Conservation (phyloP, 2,797 vertebrate genomes). For the Rhincodon typus region DNA sequence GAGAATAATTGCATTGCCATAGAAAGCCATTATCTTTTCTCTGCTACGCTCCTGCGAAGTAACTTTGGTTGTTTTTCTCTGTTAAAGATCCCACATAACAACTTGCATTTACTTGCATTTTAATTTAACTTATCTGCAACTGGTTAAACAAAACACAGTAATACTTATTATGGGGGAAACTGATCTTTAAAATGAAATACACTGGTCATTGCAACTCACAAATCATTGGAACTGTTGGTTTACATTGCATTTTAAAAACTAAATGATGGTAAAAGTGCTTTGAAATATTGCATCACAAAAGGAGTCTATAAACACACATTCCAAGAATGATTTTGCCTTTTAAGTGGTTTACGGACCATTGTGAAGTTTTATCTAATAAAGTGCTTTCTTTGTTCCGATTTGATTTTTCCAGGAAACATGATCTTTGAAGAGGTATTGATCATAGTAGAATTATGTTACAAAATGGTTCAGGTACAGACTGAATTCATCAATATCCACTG, state of each 20-base stretch:
- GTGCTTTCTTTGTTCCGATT: background rate
- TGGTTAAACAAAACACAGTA: background rate
- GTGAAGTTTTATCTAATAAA: background rate
- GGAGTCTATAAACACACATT: background rate
- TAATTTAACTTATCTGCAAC: background rate
- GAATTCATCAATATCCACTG: slow-evolving; percentile 18
- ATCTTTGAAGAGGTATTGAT: background rate
- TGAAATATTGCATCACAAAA: background rate
- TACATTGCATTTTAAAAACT: background rate
- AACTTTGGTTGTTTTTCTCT: background rate
- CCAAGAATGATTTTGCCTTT: background rate
- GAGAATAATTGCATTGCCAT: background rate
- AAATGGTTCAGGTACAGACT: slow-evolving; percentile 4
- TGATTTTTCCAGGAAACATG: background rate
- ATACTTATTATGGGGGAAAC: too few relatives aligned
- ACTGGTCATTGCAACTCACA: background rate
- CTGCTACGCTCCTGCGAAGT: background rate
- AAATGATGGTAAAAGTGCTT: background rate
- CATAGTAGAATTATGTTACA: slow-evolving; percentile 17
- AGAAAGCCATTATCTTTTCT: background rate
- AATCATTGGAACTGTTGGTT: background rate
- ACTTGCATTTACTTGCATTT: background rate
- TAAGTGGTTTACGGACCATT: background rate
- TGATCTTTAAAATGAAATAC: background rate
- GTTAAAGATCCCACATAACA: background rate